These are phyloP conservation scores for Mormoops blainvillei DNA, from an alignment of 2,113 vertebrate genomes.

Conservation along the genomic window DNA sequence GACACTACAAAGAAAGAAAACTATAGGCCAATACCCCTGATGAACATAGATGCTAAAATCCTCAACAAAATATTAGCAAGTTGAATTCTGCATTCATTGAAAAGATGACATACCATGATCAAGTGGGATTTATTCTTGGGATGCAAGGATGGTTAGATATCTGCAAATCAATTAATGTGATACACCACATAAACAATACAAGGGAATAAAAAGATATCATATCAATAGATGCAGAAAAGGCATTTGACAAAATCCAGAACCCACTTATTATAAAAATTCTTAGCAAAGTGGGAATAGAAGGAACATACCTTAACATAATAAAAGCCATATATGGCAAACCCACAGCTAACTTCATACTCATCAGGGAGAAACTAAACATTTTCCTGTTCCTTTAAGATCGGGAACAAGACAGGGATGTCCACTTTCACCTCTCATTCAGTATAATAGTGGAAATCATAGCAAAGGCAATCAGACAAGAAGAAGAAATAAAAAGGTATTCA, in stretches of 20 bases:
- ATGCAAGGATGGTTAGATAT: neutral
- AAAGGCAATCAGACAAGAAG: neutral
- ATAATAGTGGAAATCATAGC: neutral
- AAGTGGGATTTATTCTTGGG: too few species aligned
- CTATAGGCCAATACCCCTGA: neutral
- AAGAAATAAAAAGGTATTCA: neutral
- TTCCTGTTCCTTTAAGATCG: neutral
- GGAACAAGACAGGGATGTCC: neutral
- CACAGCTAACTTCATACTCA: too few species aligned
- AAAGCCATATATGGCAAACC: too few species aligned
- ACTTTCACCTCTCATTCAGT: neutral
- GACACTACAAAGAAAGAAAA: neutral
- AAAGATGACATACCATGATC: neutral
- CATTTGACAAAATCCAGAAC: too few species aligned
- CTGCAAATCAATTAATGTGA: neutral
- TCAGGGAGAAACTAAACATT: neutral
- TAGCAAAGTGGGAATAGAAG: too few species aligned
- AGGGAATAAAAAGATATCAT: neutral
- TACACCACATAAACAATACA: neutral
- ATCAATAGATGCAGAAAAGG: neutral
- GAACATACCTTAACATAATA: too few species aligned
- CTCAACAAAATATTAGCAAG: neutral
- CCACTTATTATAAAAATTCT: too few species aligned
- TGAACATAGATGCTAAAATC: neutral
- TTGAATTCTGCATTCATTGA: neutral